Base-by-base conservation (phyloP, 2,888 invertebrate species). In the Chironomus riparius region DNA sequence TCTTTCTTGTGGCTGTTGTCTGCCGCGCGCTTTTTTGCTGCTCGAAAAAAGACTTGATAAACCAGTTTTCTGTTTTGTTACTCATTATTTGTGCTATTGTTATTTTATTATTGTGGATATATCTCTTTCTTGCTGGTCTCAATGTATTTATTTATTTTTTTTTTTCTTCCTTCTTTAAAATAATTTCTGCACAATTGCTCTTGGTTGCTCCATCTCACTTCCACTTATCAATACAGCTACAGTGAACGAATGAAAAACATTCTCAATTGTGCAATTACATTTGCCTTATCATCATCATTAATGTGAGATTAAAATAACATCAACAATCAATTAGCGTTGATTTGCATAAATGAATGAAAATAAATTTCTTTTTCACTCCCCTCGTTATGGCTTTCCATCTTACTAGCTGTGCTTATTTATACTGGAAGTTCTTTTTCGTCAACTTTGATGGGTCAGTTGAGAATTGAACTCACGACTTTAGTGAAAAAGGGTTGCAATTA, bases 41-140 rank as follows among this genome's bases (percentile, higher is more conserved):
- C 22, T 24, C 65, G 65, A 65, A 56, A 65, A 28, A 68, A 68
- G 68, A 68, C 68, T 68, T 47, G 68, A 68, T 68, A 68, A 68
- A 68, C 68, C 68, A 68, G 68, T 68, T 68, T 68, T 68, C 4
- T 65, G 22, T 65, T 68, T 68, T 18, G 38, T 68, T 68, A 28
- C 28, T 68, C 68, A 68, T 68, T 68, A 68, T 68, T 68, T 68
- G 28, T 38, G 47, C 47, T 68, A 10, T 65, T 24, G 21, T 65
- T 65, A 22, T 65, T 65, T 65, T 24, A 21, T 18, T 24, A 65
- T 56, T 56, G 10, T 38, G 38, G 38, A 38, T 38, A 38, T 38
- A 38, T 38, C 7, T 38, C 38, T 5, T 28, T 38, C 38, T 38
- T 38, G 38, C 38, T 10, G 10, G 38, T 38, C 38, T 38, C 5